These are phyloP conservation scores for Villa cingulata DNA, from an alignment of 2,888 invertebrate genomes.

Conservation along the genomic window DNA sequence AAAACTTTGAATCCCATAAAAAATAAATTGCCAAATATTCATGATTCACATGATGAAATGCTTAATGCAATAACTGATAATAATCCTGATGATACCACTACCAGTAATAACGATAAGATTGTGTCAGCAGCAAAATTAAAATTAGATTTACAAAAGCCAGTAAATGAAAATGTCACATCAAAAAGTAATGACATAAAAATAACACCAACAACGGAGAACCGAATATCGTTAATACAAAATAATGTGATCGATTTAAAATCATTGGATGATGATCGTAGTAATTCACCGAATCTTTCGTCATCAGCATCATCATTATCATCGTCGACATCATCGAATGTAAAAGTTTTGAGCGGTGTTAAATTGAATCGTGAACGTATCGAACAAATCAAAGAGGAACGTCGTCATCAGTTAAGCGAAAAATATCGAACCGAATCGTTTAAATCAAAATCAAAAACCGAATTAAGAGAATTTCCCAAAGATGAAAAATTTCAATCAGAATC, in stretches of 20 bases:
- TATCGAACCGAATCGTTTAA: slow-evolving; percentile 70
- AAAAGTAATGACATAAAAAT: slow-evolving; percentile 26
- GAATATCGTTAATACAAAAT: slow-evolving; percentile 45
- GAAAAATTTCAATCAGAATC: slow-evolving; percentile 29
- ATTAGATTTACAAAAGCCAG: slow-evolving; percentile 10
- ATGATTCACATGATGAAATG: neutral
- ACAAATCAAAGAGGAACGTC: slow-evolving; percentile 80
- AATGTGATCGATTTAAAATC: slow-evolving; percentile 20
- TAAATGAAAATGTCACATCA: slow-evolving; percentile 10
- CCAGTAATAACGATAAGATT: too few species aligned
- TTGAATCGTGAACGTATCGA: slow-evolving; percentile 71
- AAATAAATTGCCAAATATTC: slow-evolving; percentile 30
- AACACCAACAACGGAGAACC: slow-evolving; percentile 48
- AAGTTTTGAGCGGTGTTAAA: slow-evolving; percentile 41
- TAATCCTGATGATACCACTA: too few species aligned
- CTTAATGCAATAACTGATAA: neutral
- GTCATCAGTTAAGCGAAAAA: slow-evolving; percentile 71
- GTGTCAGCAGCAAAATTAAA: slow-evolving; percentile 17
- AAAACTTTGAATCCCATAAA: slow-evolving; percentile 45
- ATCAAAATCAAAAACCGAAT: slow-evolving; percentile 37
- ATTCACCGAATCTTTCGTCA: slow-evolving; percentile 24
- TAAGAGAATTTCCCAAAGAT: slow-evolving; percentile 23
- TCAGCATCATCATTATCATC: slow-evolving; percentile 1
- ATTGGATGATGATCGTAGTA: slow-evolving; percentile 26
- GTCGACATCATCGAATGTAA: slow-evolving; percentile 18